phyloP scores from a whole-genome alignment of 2,797 vertebrate species.

The Prunella strophiata region DNA sequence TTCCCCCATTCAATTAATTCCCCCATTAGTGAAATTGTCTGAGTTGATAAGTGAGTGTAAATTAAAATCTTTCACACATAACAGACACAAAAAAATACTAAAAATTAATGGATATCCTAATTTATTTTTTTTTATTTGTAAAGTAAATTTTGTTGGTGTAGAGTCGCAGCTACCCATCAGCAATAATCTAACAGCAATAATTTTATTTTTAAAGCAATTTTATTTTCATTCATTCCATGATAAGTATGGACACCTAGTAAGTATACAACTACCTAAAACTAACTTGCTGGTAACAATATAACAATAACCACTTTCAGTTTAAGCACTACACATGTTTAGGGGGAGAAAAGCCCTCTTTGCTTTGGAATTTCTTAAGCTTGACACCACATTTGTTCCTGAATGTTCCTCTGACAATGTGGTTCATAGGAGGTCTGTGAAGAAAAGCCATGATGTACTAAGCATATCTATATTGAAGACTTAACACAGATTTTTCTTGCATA shows the following conservation, averaged over 20 bases:
- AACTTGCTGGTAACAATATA: background rate
- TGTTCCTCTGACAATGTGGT: background rate
- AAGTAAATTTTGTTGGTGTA: background rate
- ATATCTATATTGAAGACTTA: background rate
- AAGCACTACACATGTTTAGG: background rate
- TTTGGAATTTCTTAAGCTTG: background rate
- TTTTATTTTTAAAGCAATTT: background rate
- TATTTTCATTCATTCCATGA: background rate
- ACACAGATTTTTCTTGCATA: background rate
- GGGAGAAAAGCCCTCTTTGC: background rate
- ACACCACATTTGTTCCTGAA: background rate
- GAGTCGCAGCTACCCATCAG: background rate
- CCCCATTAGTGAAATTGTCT: background rate
- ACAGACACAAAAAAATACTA: background rate
- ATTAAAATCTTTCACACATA: background rate
- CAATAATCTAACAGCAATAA: background rate
- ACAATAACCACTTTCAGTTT: background rate
- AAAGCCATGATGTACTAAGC: background rate
- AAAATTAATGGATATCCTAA: background rate
- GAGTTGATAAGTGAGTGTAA: background rate
- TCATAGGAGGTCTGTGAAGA: background rate
- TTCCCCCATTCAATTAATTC: background rate
- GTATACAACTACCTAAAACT: background rate
- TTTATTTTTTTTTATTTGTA: background rate
- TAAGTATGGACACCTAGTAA: background rate